A percentile compares a stretch with the other conserved stretches of the same genome.
These are phyloP conservation scores for Neodiprion virginianus DNA, from an alignment of 1,140 invertebrate species.

Conservation along the genomic window DNA sequence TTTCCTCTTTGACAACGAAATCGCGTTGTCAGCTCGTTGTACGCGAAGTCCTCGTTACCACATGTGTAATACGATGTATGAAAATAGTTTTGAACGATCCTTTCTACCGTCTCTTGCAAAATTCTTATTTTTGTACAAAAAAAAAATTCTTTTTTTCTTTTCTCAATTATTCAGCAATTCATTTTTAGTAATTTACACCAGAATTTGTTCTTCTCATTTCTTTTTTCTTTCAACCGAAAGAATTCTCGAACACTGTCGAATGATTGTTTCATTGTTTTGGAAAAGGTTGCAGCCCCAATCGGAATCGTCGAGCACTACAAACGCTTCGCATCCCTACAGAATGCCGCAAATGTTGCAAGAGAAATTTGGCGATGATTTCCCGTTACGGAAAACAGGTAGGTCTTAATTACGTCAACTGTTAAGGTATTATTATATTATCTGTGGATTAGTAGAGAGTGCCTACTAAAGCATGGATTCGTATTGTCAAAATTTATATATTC, in stretches of 20 bases:
- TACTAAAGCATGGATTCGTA: conserved; percentile 58
- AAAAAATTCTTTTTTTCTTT: background rate
- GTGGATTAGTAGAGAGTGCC: conserved; percentile 47
- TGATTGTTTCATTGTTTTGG: conserved; percentile 6
- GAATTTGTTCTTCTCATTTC: conserved; percentile 7
- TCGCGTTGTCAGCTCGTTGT: too few relatives aligned
- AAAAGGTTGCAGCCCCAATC: conserved; percentile 56
- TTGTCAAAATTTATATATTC: conserved; percentile 40
- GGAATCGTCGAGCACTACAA: conserved; percentile 57
- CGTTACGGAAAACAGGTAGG: conserved; percentile 92
- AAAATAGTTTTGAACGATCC: too few relatives aligned
- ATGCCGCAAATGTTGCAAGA: conserved; percentile 67
- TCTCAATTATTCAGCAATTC: background rate
- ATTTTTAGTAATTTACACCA: conserved; percentile 8
- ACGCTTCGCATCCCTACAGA: conserved; percentile 72
- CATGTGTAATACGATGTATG: too few relatives aligned
- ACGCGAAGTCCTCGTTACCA: too few relatives aligned
- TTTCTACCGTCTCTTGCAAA: too few relatives aligned
- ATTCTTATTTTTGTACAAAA: background rate
- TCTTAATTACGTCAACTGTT: conserved; percentile 20
- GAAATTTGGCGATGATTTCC: conserved; percentile 77
- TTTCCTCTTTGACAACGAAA: too few relatives aligned
- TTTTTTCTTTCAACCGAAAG: background rate
- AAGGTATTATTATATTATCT: conserved; percentile 1
- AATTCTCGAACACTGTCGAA: too few relatives aligned